phyloP scores from a whole-genome alignment of 1,140 invertebrate species.

The Eumaeus atala region DNA sequence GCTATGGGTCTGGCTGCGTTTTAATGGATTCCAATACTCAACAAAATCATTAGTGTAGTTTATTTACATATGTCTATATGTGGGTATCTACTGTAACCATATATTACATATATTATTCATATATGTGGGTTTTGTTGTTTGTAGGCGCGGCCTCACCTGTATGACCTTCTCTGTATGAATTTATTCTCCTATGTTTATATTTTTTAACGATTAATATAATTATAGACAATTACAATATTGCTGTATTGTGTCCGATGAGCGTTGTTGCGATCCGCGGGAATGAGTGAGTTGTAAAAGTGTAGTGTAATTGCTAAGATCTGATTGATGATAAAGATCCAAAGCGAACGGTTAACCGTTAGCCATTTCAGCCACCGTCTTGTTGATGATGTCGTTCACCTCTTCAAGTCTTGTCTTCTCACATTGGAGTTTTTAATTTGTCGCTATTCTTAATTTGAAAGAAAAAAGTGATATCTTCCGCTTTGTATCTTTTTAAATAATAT shows the following conservation, averaged over 20 bases:
- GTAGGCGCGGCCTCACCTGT: constrained; percentile 1
- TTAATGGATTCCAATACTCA: no score
- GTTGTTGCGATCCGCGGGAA: constrained; percentile 38
- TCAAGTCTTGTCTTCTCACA: background rate
- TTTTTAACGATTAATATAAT: constrained; percentile 1
- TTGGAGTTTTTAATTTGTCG: no score
- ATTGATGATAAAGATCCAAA: constrained; percentile 67
- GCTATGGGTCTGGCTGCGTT: no score
- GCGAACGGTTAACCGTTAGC: constrained; percentile 52
- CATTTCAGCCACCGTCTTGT: constrained; percentile 63
- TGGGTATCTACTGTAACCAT: background rate
- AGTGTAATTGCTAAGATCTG: constrained; percentile 67
- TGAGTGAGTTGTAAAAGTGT: constrained; percentile 44
- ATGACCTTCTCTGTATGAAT: constrained; percentile 1
- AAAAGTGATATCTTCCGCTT: no score
- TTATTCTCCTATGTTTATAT: background rate
- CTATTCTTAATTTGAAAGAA: no score
- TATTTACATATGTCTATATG: no score
- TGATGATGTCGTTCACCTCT: constrained; percentile 53
- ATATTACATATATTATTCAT: background rate
- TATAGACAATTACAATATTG: background rate
- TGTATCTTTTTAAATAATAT: no score
- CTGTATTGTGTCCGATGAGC: constrained; percentile 1
- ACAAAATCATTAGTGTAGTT: no score
- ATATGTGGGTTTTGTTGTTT: background rate